Base-by-base conservation (phyloP, 2,888 invertebrate genomes). In the Drosophila eohydei region DNA sequence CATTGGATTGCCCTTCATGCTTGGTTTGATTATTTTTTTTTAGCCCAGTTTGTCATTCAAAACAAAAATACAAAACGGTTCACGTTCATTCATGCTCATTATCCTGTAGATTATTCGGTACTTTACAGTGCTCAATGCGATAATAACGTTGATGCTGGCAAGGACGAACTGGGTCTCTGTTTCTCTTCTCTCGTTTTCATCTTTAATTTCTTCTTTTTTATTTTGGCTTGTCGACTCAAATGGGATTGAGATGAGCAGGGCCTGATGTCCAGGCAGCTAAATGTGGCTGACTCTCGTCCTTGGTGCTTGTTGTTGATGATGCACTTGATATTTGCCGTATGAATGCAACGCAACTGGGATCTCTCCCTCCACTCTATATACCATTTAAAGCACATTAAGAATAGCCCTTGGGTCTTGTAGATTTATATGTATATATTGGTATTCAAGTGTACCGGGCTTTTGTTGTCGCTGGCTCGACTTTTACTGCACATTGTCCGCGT, bases 101-200 rank as follows among this genome's bases (percentile, higher is more conserved):
- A 86, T 88, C 76, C 88, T 89, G 87, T 74, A 88, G 85, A 89
- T 89, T 86, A 86, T 86, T 88, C 78, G 88, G 86, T 88, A 76
- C 85, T 85, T 88, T 89, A 74, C 68, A 83, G 77, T 80, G 80
- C 86, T 89, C 89, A 84, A 82, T 87, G 82, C 85, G 85, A 84
- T 89, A 87, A 84, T 84, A 89, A 84, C 85, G 89, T 76, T 74
- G 89, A 78, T 86, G 79, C 72, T 71, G 68, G 56, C 81, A 88
- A 87, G 84, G 87, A 88, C 77, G 41, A 55, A 55, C 51, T 59
- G 32, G 21, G 6, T 54, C 36, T 54, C n/a, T 54, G 54, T 74
- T 59, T 58, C 41, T 60, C 28, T 28, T 12, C 38, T 14, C 16
- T 38, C 28, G 28, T 40, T 28, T 28, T 40, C 38, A 28, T 28